Evolutionary conservation across 2,888 invertebrate species (phyloP), one percentile per base, ranked within the genome.

Genomic region (Acanthosepion esculentum): DNA sequence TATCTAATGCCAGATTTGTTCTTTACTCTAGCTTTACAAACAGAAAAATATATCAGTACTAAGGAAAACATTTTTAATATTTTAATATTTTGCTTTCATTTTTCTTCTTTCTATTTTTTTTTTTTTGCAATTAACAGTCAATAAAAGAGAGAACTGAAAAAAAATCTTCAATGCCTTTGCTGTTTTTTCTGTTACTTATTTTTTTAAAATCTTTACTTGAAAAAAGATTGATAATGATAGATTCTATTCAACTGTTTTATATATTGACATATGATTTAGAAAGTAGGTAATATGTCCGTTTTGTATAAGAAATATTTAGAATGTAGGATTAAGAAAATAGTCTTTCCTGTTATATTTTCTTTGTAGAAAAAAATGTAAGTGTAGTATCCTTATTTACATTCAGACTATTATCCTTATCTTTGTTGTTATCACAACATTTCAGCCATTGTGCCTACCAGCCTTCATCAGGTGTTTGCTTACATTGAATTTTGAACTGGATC

Each of bases 41-140:
- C 78, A n/a, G 78, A 78, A n/a, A 78, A 78, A 78, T 78, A 78
- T n/a, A 78, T n/a, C 78, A n/a, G n/a, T 78, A n/a, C n/a, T 78
- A 78, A 78, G 18, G n/a, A 78, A 78, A 78, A n/a, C 78, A 78
- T n/a, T n/a, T 78, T n/a, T n/a, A 12, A n/a, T 78, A 29, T 78
- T 41, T 41, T 29, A 78, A 78, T 78, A 78, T 78, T 29, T 78
- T 18, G 41, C 41, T 41, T 41, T 41, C 41, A 41, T 41, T 41
- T 41, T 41, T 41, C 41, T n/a, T 78, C 78, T n/a, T 29, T 20
- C 55, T 41, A 55, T 55, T 59, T 78, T n/a, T 78, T 15, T 78
- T 15, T 5, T 78, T n/a, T 78, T 78, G 78, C n/a, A 78, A 78
- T 78, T 78, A 78, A 78, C 78, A 78, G n/a, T 78, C n/a, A n/a